A percentile compares a stretch with the other conserved stretches of the same genome.
Evolutionary conservation across 2,113 vertebrate genomes (phyloP).

Genomic region (Strix aluco): DNA sequence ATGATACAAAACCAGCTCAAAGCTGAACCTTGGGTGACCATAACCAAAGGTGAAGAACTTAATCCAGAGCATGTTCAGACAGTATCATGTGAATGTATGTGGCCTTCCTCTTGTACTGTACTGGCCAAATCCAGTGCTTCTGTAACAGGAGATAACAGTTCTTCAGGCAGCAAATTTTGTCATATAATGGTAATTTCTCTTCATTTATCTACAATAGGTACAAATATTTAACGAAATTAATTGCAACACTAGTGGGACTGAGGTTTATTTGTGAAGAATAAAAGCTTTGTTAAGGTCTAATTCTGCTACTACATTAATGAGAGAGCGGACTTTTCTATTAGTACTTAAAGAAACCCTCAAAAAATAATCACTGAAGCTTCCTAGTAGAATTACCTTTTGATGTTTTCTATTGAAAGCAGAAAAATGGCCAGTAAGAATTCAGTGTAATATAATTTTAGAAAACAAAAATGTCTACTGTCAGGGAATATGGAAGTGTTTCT

Average conservation of each 20-base stretch:
- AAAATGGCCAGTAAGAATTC: not conserved
- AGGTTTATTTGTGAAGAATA: not conserved
- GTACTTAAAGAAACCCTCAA: not conserved
- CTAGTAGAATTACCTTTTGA: not conserved
- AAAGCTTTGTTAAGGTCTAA: not conserved
- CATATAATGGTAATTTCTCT: not conserved
- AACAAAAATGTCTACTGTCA: not conserved
- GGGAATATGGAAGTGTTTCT: not conserved
- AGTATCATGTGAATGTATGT: not conserved
- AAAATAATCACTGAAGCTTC: not conserved
- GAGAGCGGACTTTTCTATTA: not conserved
- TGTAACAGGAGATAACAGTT: not conserved
- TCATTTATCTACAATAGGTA: not conserved
- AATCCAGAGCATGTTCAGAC: not conserved
- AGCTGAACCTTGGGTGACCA: not conserved
- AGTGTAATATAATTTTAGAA: not conserved
- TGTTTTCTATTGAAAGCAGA: not conserved
- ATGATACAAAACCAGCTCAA: not conserved
- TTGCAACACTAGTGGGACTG: not conserved
- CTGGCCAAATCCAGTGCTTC: not conserved
- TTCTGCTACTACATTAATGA: not conserved
- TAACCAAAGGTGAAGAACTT: not conserved
- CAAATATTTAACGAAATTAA: not conserved
- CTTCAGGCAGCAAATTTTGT: not conserved
- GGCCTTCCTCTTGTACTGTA: not conserved